A percentile compares a stretch with the other conserved stretches of the same genome.
These are phyloP conservation scores for Spicauda simplicius DNA, from an alignment of 2,888 invertebrate species.

Conservation along the genomic window DNA sequence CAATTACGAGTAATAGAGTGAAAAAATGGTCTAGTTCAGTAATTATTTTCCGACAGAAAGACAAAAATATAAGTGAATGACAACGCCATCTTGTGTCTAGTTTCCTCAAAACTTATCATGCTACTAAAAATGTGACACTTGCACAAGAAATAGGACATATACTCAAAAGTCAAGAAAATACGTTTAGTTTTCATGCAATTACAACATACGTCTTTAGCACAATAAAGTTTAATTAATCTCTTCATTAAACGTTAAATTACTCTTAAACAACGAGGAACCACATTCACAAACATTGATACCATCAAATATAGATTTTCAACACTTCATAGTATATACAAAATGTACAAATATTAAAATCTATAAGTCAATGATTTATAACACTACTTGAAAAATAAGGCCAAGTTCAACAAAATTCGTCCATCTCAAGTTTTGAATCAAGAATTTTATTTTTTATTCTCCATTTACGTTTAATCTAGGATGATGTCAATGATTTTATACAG, in stretches of 20 bases:
- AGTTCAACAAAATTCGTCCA: conserved; percentile 15
- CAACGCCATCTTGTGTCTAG: too few relatives aligned
- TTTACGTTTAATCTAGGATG: conserved; percentile 5
- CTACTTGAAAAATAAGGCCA: conserved; percentile 4
- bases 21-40: too few relatives aligned
- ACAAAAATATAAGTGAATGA: too few relatives aligned
- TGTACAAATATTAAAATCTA: conserved; percentile 50
- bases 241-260: not conserved
- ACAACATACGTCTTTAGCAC: too few relatives aligned
- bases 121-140: too few relatives aligned
- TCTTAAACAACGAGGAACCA: conserved; percentile 11
- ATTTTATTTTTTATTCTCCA: conserved; percentile 3
- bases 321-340: conserved; percentile 65
- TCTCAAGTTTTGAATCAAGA: conserved; percentile 6
- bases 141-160: not conserved
- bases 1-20: too few relatives aligned
- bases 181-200: not conserved
- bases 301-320: conserved; percentile 18
- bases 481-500: conserved; percentile 4
- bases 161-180: not conserved
- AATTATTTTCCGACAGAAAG: too few relatives aligned
- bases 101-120: too few relatives aligned
- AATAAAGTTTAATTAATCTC: not conserved
- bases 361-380: not conserved
- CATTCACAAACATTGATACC: conserved; percentile 2